phyloP scores from a whole-genome alignment of 2,888 invertebrate species.

The Euplexia lucipara region DNA sequence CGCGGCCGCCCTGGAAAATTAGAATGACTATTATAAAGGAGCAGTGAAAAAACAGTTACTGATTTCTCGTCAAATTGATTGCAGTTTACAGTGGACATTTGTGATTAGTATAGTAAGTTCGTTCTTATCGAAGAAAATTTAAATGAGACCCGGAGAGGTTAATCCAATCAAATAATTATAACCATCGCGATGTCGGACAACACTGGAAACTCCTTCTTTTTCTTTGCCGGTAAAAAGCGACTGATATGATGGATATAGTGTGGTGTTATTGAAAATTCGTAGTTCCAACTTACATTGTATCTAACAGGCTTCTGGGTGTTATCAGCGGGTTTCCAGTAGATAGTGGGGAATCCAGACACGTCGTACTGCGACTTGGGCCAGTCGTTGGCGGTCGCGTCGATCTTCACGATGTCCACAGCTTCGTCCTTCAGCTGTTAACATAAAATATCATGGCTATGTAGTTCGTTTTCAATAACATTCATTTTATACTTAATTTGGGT shows the following conservation, averaged over 20 bases:
- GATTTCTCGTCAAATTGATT: no score
- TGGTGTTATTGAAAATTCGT: background rate
- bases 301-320: constrained; percentile 94
- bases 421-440: constrained; percentile 94
- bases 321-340: constrained; percentile 98
- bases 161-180: no score
- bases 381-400: constrained; percentile 99
- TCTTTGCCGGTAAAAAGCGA: no score
- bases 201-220: no score
- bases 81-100: no score
- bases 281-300: constrained; percentile 93
- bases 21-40: background rate
- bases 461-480: background rate
- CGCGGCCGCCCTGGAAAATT: constrained; percentile 95
- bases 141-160: no score
- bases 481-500: no score
- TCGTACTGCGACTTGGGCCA: constrained; percentile 96
- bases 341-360: constrained; percentile 99
- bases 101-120: no score
- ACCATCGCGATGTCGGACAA: no score
- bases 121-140: no score
- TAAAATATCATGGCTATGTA: constrained; percentile 3
- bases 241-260: no score
- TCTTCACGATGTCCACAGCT: constrained; percentile 97
- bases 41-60: no score